Conservation (phyloP, 1,140 invertebrate species). For the Drosophila miranda region DNA sequence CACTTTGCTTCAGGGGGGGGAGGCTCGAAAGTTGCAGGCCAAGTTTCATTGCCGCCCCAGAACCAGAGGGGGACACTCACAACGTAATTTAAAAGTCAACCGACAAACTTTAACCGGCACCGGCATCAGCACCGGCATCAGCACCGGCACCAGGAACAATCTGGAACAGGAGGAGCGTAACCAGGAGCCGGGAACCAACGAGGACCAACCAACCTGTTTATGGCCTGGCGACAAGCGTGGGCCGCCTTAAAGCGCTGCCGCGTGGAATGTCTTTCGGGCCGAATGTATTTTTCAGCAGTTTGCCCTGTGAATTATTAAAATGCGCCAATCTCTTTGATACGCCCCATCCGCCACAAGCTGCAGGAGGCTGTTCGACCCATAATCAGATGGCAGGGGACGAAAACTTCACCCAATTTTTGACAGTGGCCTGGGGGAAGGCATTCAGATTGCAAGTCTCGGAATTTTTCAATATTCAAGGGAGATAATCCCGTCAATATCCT, state of each 20-base stretch:
- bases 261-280: conserved; percentile 21
- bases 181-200: not conserved
- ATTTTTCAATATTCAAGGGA: conserved; percentile 47
- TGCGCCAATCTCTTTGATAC: conserved; percentile 58
- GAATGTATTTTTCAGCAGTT: conserved; percentile 41
- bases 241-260: conserved; percentile 22
- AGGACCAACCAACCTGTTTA: not conserved
- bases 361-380: conserved; percentile 27
- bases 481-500: conserved; percentile 54
- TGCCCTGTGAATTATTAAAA: conserved; percentile 63
- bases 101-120: conserved; percentile 63
- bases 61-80: conserved; percentile 3
- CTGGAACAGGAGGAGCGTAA: not conserved
- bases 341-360: conserved; percentile 1
- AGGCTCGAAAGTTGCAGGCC: conserved; percentile 22
- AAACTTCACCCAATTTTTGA: conserved; percentile 50
- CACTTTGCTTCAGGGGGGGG: conserved; percentile 9
- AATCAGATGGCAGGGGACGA: conserved; percentile 24
- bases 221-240: conserved; percentile 21
- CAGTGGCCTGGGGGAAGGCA: conserved; percentile 19
- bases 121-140: conserved; percentile 8
- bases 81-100: conserved; percentile 62
- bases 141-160: conserved; percentile 23
- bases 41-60: conserved; percentile 25
- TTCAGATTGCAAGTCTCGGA: conserved; percentile 23